These are phyloP conservation scores for Ochotona curzoniae DNA, from an alignment of 2,113 vertebrate species.

Conservation along the genomic window DNA sequence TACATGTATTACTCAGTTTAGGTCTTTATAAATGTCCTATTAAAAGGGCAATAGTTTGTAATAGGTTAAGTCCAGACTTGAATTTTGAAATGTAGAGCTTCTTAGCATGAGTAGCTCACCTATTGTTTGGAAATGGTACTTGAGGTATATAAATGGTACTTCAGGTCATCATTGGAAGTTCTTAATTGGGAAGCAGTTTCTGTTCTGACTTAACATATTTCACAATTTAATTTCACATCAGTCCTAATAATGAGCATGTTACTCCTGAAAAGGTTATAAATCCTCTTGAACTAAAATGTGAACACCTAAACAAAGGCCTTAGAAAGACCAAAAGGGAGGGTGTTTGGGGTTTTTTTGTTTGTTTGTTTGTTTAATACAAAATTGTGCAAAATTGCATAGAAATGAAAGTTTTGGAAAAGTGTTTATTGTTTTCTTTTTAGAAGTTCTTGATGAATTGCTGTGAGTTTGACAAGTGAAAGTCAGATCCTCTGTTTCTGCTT, in stretches of 20 bases:
- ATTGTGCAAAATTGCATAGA: neutral
- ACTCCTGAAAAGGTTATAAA: neutral
- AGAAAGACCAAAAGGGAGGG: neutral
- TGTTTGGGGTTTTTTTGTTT: no score
- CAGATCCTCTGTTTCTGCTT: neutral
- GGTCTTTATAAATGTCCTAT: no score
- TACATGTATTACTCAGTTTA: no score
- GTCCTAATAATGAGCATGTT: neutral
- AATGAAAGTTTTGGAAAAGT: neutral
- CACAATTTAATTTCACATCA: neutral
- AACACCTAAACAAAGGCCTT: neutral
- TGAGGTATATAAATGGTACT: neutral
- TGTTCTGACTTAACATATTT: conserved; percentile 8
- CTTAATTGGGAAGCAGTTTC: neutral
- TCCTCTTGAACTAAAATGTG: neutral
- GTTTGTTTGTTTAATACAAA: neutral
- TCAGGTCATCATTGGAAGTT: neutral
- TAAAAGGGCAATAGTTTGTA: no score
- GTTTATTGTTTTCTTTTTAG: conserved; percentile 26
- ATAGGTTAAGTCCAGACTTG: neutral
- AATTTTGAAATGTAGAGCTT: conserved; percentile 46
- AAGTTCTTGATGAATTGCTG: neutral
- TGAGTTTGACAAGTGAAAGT: conserved; percentile 29
- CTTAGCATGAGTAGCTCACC: neutral
- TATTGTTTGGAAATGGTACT: neutral